A percentile compares a stretch with the other conserved stretches of the same genome.
Evolutionary conservation across 2,888 invertebrate species (phyloP).

Genomic region (Lasioglossum figueresi): DNA sequence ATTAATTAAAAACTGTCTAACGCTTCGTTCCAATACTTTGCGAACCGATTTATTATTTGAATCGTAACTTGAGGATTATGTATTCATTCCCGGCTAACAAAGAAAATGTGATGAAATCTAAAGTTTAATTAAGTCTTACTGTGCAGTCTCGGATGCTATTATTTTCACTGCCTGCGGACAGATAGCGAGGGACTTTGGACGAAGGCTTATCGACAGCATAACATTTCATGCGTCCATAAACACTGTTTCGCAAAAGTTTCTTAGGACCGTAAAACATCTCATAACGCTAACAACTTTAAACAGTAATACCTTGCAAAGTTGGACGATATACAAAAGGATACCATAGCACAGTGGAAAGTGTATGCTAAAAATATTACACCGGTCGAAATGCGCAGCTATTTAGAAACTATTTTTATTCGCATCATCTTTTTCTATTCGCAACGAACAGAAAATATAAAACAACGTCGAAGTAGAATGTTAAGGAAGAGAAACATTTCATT

Average conservation of each 20-base stretch:
- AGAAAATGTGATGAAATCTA: not conserved
- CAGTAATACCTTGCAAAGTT: not conserved
- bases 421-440: too few species aligned
- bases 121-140: not conserved
- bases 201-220: conserved; percentile 10
- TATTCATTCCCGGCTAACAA: not conserved
- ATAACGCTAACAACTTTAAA: not conserved
- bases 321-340: not conserved
- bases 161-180: not conserved
- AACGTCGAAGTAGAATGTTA: too few species aligned
- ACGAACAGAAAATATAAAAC: too few species aligned
- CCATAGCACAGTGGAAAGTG: not conserved
- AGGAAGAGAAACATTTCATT: too few species aligned
- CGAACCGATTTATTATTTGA: not conserved
- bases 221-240: conserved; percentile 5
- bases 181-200: not conserved
- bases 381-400: not conserved
- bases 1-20: not conserved
- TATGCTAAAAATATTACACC: not conserved
- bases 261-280: not conserved
- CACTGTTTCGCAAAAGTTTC: not conserved
- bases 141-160: not conserved
- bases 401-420: not conserved
- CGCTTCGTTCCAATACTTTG: not conserved
- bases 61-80: not conserved